phyloP scores from a whole-genome alignment of 2,888 invertebrate genomes.

The Capitulum mitella region DNA sequence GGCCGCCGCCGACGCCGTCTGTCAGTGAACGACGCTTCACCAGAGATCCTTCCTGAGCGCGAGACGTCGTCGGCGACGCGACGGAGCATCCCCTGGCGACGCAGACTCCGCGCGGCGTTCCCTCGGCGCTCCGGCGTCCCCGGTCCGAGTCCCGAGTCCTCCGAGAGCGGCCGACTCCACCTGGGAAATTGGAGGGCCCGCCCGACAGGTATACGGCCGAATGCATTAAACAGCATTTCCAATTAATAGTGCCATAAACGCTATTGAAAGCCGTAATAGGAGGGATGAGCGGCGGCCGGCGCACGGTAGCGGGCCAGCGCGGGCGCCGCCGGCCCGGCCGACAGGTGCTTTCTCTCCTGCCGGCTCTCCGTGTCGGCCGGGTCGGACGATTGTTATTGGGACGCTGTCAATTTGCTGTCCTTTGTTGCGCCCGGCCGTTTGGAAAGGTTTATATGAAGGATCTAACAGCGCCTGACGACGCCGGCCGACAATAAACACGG shows the following conservation, averaged over 20 bases:
- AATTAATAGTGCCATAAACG: slow-evolving; percentile 12
- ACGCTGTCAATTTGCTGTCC: background rate
- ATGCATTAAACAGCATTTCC: slow-evolving; percentile 17
- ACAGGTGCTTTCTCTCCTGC: background rate
- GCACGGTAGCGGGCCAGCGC: background rate
- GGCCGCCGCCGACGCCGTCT: background rate
- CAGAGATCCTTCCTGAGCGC: background rate
- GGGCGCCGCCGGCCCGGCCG: background rate
- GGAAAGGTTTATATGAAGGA: background rate
- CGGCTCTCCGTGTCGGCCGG: background rate
- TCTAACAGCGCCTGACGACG: background rate
- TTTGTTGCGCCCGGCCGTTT: background rate
- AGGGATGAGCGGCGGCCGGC: background rate
- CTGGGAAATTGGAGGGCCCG: background rate
- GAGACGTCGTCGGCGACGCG: background rate
- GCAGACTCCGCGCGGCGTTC: background rate
- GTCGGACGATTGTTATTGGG: background rate
- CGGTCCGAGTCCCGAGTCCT: background rate
- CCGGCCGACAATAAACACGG: background rate
- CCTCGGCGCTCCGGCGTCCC: background rate
- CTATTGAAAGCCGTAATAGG: background rate
- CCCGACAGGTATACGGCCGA: slow-evolving; percentile 15
- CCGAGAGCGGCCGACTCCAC: background rate
- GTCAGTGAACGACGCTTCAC: background rate
- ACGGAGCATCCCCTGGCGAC: too few relatives aligned